These are phyloP conservation scores for Pangasius krempfi DNA, from an alignment of 2,797 vertebrate species.

Conservation along the genomic window DNA sequence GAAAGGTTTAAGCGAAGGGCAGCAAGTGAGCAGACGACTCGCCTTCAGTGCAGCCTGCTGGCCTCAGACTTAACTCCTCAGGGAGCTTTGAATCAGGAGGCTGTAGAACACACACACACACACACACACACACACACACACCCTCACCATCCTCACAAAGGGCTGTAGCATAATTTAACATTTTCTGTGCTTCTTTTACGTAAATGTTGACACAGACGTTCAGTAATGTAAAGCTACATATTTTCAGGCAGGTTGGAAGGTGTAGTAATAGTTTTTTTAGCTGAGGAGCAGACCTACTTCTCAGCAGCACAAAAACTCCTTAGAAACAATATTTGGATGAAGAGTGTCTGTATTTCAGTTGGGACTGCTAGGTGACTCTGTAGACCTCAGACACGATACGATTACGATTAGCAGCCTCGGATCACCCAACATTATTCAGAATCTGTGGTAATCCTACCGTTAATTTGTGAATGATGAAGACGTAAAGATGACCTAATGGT, in stretches of 20 bases:
- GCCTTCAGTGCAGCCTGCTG: constrained; percentile 10
- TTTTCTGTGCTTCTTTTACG: neutral
- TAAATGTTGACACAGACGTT: neutral
- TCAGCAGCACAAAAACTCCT: neutral
- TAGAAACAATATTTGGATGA: no score
- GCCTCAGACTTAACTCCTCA: neutral
- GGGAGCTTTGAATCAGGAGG: constrained; percentile 23
- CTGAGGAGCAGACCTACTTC: neutral
- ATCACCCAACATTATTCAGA: neutral
- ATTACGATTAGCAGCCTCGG: neutral
- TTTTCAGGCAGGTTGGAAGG: neutral
- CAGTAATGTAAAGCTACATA: neutral
- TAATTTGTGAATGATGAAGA: neutral
- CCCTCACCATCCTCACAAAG: constrained; percentile 5
- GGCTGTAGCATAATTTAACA: neutral
- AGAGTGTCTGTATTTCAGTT: neutral
- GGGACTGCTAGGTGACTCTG: neutral
- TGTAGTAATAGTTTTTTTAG: neutral
- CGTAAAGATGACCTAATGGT: neutral
- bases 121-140: constrained; percentile 10
- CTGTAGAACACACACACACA: neutral
- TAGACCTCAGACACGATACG: neutral
- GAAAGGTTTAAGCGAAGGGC: neutral
- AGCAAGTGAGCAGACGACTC: neutral
- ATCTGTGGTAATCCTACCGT: neutral